Evolutionary conservation across 2,797 vertebrate genomes (phyloP).

Genomic region (Sciurus vulgaris): DNA sequence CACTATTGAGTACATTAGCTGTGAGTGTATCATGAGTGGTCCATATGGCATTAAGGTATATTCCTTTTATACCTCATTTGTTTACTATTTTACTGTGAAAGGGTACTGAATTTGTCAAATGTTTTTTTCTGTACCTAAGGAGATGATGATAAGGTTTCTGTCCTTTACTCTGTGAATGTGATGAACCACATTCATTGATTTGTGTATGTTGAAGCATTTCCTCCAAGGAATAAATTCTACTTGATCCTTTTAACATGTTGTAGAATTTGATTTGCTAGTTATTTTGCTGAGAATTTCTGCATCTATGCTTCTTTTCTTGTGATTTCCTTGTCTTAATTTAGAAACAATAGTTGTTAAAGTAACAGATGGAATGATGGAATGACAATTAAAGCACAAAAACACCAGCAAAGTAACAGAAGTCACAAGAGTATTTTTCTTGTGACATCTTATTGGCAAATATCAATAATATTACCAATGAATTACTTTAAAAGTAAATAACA

Average conservation of each 20-base stretch:
- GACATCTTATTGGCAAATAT: not conserved
- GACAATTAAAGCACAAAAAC: not conserved
- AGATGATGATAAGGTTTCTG: not conserved
- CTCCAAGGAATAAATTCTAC: not conserved
- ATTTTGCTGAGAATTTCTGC: not conserved
- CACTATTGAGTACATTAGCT: not conserved
- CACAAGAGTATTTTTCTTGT: not conserved
- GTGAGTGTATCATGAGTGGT: not conserved
- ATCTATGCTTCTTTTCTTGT: not conserved
- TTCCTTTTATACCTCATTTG: not conserved
- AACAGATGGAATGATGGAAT: not conserved
- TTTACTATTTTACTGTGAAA: not conserved
- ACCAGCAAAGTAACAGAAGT: not conserved
- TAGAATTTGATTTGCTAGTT: not conserved
- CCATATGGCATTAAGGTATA: not conserved
- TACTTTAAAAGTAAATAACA: constrained; percentile 32
- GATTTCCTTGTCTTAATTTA: not conserved
- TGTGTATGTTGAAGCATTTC: not conserved
- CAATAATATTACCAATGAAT: not conserved
- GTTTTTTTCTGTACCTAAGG: not conserved
- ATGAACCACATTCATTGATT: constrained; percentile 2
- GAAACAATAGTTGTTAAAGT: not conserved
- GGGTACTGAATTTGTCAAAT: not conserved
- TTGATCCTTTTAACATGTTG: not conserved
- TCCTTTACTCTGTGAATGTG: not conserved